phyloP scores from a whole-genome alignment of 2,797 vertebrate species.

The Champsocephalus gunnari region DNA sequence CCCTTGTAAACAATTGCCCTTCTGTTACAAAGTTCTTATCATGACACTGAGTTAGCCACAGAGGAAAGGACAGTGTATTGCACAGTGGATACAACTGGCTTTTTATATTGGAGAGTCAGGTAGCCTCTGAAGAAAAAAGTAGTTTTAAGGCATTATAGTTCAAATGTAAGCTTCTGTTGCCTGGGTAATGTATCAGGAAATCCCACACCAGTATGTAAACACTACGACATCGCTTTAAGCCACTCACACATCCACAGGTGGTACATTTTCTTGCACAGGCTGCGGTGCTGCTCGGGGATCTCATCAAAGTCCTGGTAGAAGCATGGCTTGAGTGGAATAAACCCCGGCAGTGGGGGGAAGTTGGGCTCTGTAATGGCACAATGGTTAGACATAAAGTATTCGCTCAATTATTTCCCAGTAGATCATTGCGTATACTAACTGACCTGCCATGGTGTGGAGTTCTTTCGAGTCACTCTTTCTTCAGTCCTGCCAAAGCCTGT shows the following conservation, averaged over 20 bases:
- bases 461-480: conserved; percentile 5
- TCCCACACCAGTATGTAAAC: background rate
- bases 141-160: background rate
- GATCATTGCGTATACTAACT: conserved; percentile 25
- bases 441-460: conserved; percentile 71
- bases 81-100: conserved; percentile 5
- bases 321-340: conserved; percentile 96
- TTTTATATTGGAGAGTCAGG: background rate
- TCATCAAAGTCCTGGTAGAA: conserved; percentile 99
- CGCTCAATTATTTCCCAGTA: no score
- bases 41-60: conserved; percentile 13
- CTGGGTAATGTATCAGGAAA: background rate
- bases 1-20: conserved; percentile 45
- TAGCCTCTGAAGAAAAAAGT: background rate
- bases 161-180: background rate
- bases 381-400: conserved; percentile 5
- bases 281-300: conserved; percentile 95
- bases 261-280: conserved; percentile 95
- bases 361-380: conserved; percentile 86
- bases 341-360: conserved; percentile 94
- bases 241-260: conserved; percentile 98
- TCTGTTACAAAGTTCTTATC: conserved; percentile 41
- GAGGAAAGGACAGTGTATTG: conserved; percentile 29
- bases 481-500: conserved; percentile 39
- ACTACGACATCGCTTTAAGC: background rate